A percentile compares a stretch with the other conserved stretches of the same genome.
Conservation (phyloP, 2,113 vertebrate genomes). For the Glaucidium brasilianum region DNA sequence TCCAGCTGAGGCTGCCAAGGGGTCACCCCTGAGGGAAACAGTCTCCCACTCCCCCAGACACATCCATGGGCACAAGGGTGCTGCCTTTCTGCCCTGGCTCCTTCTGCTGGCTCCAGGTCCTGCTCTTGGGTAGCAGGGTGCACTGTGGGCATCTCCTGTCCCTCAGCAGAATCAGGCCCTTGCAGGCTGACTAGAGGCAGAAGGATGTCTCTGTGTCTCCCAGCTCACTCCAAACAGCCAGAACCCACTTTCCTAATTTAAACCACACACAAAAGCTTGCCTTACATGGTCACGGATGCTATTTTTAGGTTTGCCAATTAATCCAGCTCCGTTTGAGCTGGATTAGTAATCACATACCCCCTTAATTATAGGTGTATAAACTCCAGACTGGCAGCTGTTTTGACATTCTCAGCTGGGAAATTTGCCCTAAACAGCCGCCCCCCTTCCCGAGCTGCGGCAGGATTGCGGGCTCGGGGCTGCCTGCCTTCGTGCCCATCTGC, state of each 20-base stretch:
- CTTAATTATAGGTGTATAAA: constrained; percentile 71
- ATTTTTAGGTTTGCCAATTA: constrained; percentile 68
- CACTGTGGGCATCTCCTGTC: not conserved
- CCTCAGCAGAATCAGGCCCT: not conserved
- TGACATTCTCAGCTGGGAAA: constrained; percentile 67
- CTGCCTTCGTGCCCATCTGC: constrained; percentile 55
- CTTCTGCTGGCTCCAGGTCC: not conserved
- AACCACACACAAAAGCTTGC: constrained; percentile 31
- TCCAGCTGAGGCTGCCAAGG: not conserved
- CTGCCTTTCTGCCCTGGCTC: not conserved
- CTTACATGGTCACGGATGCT: constrained; percentile 56
- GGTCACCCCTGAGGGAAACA: fast-evolving
- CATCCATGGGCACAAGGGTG: fast-evolving
- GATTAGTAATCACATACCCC: constrained; percentile 67
- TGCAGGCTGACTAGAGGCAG: not conserved
- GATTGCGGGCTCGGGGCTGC: not conserved
- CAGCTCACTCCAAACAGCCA: not conserved
- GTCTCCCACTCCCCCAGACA: not conserved
- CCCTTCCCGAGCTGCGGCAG: not conserved
- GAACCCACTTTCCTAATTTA: constrained; percentile 51
- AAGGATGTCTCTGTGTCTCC: not conserved
- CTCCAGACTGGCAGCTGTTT: constrained; percentile 67
- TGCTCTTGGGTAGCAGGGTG: not conserved
- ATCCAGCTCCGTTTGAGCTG: constrained; percentile 64
- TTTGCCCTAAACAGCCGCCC: constrained; percentile 53